Evolutionary conservation across 2,113 vertebrate species (phyloP), one percentile per base, ranked within the genome.

Genomic region (Lycocorax pyrrhopterus): DNA sequence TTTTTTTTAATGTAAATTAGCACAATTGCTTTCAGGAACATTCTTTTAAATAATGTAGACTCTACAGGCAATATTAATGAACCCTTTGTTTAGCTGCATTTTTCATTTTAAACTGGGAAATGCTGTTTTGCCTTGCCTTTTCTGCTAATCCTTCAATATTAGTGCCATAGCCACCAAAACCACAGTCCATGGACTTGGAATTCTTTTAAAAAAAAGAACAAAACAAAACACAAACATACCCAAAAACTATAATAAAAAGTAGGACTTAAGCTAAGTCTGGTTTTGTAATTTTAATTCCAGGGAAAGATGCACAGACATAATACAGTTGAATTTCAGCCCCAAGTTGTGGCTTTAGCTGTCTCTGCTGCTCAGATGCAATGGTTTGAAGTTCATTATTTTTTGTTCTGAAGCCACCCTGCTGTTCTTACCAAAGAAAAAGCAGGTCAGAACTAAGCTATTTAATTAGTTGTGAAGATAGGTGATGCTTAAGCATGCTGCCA

Each of bases 351-450:
- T 87, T 78, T 78, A 82, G 58, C n/a, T 12, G 23, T 41, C 66
- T 66, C 13, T 67, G 30, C 21, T 66, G 41, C 37, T 95, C 44
- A 71, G 67, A 84, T 49, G 39, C 32, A 83, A 52, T 43, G 32
- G 89, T 62, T 91, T 84, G 78, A 90, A 93, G 78, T 96, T 94
- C 80, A 93, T 95, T 96, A 95, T 91, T 92, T 95, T 97, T 95
- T 90, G 51, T 92, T 97, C 82, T 77, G 69, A 95, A 96, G 56
- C 55, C 51, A 95, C 60, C 66, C 86, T 83, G 77, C 86, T 94
- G 88, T 75, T 97, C 80, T 81, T 60, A 92, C 85, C 80, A 93
- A 90, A 93, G 0, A 11, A 93, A 93, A 95, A 94, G 41, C 75
- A 96, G 84, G 92, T 79, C 93, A 96, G 53, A 91, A 96, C 43